Percentiles rank a stretch among this genome's conserved stretches.
phyloP scores from a whole-genome alignment of 2,888 invertebrate species.

The Chirona hameri region DNA sequence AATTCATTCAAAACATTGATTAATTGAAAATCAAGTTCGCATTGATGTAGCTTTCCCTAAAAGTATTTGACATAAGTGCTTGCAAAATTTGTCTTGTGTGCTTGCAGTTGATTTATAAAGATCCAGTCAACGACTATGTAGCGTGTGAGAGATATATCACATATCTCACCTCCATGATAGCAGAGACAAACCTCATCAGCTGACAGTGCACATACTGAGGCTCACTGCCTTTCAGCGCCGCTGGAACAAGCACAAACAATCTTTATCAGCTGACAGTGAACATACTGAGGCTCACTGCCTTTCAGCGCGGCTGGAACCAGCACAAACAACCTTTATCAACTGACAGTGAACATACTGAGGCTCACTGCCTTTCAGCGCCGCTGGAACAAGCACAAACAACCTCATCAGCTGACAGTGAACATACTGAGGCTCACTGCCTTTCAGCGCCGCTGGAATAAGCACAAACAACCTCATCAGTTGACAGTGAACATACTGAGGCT shows the following conservation, averaged over 20 bases:
- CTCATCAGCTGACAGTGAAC: slow-evolving; percentile 4
- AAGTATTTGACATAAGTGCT: too few species aligned
- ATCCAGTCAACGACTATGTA: too few species aligned
- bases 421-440: neutral
- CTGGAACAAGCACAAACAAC: neutral
- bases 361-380: neutral
- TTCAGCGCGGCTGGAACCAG: too few species aligned
- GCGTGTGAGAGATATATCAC: too few species aligned
- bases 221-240: neutral
- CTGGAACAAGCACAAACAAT: too few species aligned
- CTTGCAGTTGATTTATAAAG: too few species aligned
- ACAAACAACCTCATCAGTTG: neutral
- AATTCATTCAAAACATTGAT: too few species aligned
- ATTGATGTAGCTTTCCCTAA: too few species aligned
- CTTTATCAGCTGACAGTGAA: too few species aligned
- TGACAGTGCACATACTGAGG: neutral
- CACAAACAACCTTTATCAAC: neutral
- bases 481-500: neutral
- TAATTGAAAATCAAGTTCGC: too few species aligned
- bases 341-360: neutral
- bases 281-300: neutral
- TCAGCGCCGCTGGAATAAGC: neutral
- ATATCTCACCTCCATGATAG: neutral
- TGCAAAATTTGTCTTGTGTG: too few species aligned
- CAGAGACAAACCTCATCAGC: slow-evolving; percentile 7